Base-by-base conservation (phyloP, 1,140 invertebrate genomes). In the Rhopalosiphum padi region DNA sequence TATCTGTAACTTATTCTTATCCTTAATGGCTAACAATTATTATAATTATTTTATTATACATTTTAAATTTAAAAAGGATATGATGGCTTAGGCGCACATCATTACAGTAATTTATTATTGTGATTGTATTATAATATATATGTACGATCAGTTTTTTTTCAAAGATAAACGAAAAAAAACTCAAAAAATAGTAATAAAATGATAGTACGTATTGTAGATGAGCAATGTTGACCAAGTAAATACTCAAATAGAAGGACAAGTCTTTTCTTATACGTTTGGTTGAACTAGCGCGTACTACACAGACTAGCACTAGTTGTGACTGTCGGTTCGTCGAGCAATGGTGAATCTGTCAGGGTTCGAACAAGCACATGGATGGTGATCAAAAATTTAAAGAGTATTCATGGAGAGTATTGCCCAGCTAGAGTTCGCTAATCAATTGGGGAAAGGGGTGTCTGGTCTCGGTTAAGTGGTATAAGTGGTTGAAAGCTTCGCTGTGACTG, bases 401-500 rank as follows among this genome's bases (percentile, higher is more conserved):
- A 37, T 11, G 2, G 21, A 83, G 37, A 8, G 22, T 83, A 82
- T 82, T 23, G 22, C 35, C 8, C 0, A 51, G 82, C 8, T 2
- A 51, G 82, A 83, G 35, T 85, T 77, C 1, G 60, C 1, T 35
- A 18, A 43, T 85, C 2, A 23, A 22, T 22, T 15, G 37, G 3
- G 23, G 11, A 46, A 7, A 18, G 23, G 9, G 9, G 37, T 41
- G 43, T 46, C 43, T 25, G 11, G 43, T 85, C 22, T 41, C 22
- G 85, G 48, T 1, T 51, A 35, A 53, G 22, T 35, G 15, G 46
- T n/a, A 53, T 88, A 53, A 88, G 87, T 89, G 87, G 48, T 37
- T 89, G 25, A 89, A 89, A 89, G 87, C 87, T 89, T 89, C 48
- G 23, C 8, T n/a, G 48, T 23, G n/a, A 53, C 86, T n/a, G 48